Evolutionary conservation across 2,113 vertebrate genomes (phyloP), one percentile per base, ranked within the genome.

Genomic region (Poeciliopsis retropinna): DNA sequence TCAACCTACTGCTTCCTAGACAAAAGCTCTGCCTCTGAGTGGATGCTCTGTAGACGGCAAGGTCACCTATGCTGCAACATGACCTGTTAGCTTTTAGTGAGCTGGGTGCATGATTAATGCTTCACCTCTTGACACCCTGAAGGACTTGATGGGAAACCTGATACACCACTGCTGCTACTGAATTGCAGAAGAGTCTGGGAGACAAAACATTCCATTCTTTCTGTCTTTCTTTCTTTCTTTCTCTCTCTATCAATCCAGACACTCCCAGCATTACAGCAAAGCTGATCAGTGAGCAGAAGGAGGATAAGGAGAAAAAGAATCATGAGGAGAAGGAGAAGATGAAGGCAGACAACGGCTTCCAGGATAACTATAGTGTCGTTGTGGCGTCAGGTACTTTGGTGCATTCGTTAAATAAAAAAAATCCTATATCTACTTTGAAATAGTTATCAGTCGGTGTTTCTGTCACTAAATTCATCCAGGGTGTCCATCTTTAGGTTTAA

Each of bases 261-360:
- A 99, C 98, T 4, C 98, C 98, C 27, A 98, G 98, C 91, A 99
- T 99, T 74, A 99, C 98, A 74, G 98, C 98, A 85, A 99, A 99
- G 87, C 92, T 99, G 88, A 98, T 99, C 89, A 99, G 95, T 77
- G 98, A 99, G 85, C 98, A 99, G 88, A 99, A 99, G 82, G 98
- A 99, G 90, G 98, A 99, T 90, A 99, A 99, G 89, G 98, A 99
- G 92, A 99, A 99, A 93, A 99, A 98, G 93, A 99, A 99, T 86
- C 98, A 98, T 30, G 98, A 99, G 93, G 97, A 99, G 86, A 99
- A 99, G 88, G 98, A 99, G 92, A 99, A 99, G 92, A 97, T 98
- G 93, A 99, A 99, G 89, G 95, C 97, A 13, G 98, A 99, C 92
- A 98, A 95, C 72, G 97, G 98, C 77, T 98, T 99, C 93, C 98